Evolutionary conservation across 2,888 invertebrate genomes (phyloP), one percentile per base, ranked within the genome.

Genomic region (Rapana venosa): DNA sequence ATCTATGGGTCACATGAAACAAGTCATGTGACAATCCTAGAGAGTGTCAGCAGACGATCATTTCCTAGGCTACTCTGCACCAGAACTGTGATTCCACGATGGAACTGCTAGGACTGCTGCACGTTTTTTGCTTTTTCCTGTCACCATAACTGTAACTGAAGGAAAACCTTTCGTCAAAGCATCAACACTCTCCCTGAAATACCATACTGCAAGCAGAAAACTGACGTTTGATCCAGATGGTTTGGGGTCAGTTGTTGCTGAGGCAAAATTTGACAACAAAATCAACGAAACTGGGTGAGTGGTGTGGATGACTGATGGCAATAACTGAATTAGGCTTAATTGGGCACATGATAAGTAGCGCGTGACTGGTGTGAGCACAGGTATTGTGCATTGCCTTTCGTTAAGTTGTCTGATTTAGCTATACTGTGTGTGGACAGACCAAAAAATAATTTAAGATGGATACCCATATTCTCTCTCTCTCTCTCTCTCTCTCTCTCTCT

Each of bases 241-340:
- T 30, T 17, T 8, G 22, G 81, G 81, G 30, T 30, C 81, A 26
- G 26, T 26, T 17, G 81, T 83, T 22, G 81, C 47, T 30, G 26
- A 47, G 26, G 81, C 81, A 26, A 83, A 47, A 11, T 83, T 83
- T 26, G 36, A 36, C 81, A 83, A 83, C 47, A 36, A 83, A 83
- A 83, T 83, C 81, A 83, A 83, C 81, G 36, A 83, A 47, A 83
- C 81, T 0, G 81, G 81, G 81, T 83, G 13, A 83, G 47, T 6
- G 17, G 26, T 11, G 20, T 26, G n/a, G n/a, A 15, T 61, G 61
- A 61, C 61, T 1, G 47, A 8, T 47, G 47, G 47, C 47, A 47
- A 47, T 47, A 47, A 47, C 47, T 47, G 47, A 47, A 47, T 66
- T 61, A 20, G 22, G 66, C 20, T n/a, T n/a, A n/a, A n/a, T n/a